Conservation (phyloP, 2,888 invertebrate species). For the Drosophila dives region DNA sequence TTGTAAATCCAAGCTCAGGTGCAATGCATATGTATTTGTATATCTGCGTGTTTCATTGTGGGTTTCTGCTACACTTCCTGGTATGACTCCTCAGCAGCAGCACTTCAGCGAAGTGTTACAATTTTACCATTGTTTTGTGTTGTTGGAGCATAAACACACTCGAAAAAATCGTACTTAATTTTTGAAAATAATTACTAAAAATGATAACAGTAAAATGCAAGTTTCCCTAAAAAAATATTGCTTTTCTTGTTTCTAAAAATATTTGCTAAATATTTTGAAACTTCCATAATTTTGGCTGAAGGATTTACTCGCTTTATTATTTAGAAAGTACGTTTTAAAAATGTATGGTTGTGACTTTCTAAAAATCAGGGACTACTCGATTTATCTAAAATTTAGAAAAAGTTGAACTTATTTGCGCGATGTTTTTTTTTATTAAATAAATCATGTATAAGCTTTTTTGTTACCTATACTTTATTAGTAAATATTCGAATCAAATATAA, state of each 20-base stretch:
- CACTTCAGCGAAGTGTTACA: constrained; percentile 63
- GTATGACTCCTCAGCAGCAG: constrained; percentile 34
- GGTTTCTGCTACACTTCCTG: constrained; percentile 60
- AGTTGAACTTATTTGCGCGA: too few species aligned
- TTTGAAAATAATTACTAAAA: neutral
- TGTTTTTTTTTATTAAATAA: too few species aligned
- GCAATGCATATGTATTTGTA: constrained; percentile 3
- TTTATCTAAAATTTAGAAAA: too few species aligned
- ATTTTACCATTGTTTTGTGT: constrained; percentile 57
- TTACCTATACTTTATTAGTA: too few species aligned
- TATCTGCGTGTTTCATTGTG: constrained; percentile 39
- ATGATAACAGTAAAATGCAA: neutral
- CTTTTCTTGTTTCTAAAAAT: neutral
- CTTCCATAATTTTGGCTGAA: too few species aligned
- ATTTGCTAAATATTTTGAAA: neutral
- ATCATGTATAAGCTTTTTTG: too few species aligned
- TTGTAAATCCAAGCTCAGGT: constrained; percentile 47
- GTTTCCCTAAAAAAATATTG: neutral
- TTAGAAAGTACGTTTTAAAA: too few species aligned
- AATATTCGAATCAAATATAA: too few species aligned
- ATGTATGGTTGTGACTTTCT: too few species aligned
- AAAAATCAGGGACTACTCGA: too few species aligned
- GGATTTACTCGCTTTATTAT: too few species aligned
- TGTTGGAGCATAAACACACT: constrained; percentile 67
- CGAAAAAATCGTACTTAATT: neutral